Evolutionary conservation across 2,113 vertebrate species (phyloP).

Genomic region (Oenanthe melanoleuca): DNA sequence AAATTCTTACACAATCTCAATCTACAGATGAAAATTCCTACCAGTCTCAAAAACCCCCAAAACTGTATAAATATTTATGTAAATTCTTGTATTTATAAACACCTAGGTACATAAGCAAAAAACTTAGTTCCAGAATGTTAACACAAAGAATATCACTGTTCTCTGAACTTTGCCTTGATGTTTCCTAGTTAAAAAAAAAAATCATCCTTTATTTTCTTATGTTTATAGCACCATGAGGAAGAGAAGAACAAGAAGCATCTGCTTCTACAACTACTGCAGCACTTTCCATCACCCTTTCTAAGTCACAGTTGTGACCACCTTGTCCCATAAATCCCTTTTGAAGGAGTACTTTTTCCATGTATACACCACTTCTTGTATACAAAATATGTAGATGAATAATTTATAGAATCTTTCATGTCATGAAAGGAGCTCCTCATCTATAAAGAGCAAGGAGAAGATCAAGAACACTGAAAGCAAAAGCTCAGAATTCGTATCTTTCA

Average conservation of each 20-base stretch:
- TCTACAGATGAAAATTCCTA: background rate
- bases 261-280: background rate
- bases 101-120: background rate
- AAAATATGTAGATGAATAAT: slow-evolving; percentile 19
- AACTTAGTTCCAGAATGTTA: background rate
- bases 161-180: background rate
- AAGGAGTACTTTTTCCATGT: background rate
- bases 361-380: background rate
- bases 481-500: background rate
- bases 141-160: background rate
- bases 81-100: background rate
- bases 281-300: background rate
- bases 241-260: slow-evolving; percentile 25
- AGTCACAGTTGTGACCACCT: background rate
- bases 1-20: background rate
- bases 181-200: background rate
- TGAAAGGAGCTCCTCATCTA: background rate
- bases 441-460: background rate
- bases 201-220: background rate
- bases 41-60: background rate
- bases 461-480: background rate
- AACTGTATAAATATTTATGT: background rate
- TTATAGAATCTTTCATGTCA: background rate
- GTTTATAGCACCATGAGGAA: background rate
- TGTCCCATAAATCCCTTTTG: background rate